Evolutionary conservation across 2,797 vertebrate genomes (phyloP).

Genomic region (Helicolenus hilgendorfi): DNA sequence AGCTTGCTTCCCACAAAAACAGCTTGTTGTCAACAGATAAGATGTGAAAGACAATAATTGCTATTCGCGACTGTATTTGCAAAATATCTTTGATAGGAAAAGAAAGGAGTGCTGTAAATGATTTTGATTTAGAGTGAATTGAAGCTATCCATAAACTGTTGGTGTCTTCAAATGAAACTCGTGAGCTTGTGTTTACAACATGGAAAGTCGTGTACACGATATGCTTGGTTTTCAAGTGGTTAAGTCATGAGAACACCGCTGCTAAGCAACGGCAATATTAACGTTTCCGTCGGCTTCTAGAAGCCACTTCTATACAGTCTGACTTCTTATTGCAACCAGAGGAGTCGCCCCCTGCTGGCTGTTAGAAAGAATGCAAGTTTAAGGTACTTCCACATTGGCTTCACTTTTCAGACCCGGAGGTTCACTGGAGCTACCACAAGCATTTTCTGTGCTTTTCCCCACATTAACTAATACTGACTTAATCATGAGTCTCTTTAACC

Average conservation of each 20-base stretch:
- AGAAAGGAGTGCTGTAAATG: not conserved
- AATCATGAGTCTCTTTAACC: not conserved
- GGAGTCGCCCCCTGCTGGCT: no score
- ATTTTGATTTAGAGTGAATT: not conserved
- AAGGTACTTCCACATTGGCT: accelerated
- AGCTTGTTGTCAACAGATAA: not conserved
- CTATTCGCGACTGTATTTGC: not conserved
- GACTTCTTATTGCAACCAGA: no score
- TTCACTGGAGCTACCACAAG: not conserved
- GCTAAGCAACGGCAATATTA: no score
- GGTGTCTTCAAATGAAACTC: no score
- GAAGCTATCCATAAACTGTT: not conserved
- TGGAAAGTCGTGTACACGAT: no score
- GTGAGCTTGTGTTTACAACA: no score
- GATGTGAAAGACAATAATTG: not conserved
- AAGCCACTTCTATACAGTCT: no score
- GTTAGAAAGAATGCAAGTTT: no score
- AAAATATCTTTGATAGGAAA: not conserved
- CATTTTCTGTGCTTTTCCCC: not conserved
- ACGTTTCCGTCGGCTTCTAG: accelerated
- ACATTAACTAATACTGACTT: not conserved
- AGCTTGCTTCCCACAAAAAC: not conserved
- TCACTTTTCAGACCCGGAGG: no score
- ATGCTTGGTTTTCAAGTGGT: no score
- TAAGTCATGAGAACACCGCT: no score